Conservation (phyloP, 2,797 vertebrate species). For the Distichodus sexfasciatus region DNA sequence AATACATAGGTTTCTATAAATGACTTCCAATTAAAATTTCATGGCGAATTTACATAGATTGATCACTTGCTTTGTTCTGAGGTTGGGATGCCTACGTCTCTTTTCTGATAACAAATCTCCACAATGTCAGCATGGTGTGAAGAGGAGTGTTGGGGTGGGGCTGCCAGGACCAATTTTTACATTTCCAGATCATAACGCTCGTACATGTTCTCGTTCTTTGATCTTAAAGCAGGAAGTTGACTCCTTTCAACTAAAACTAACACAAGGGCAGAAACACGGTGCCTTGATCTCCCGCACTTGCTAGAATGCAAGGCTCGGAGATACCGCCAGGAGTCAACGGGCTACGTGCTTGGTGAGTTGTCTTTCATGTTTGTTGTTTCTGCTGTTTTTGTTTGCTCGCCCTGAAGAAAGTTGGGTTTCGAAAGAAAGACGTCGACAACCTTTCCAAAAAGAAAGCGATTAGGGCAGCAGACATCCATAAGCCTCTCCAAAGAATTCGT, state of each 20-base stretch:
- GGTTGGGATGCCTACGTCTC: no score
- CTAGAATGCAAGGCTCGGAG: constrained; percentile 15
- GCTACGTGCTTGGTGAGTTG: background rate
- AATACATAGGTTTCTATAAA: background rate
- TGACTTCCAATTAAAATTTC: background rate
- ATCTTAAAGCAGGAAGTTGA: background rate
- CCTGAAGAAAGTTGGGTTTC: background rate
- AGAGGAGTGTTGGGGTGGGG: no score
- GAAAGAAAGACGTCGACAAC: no score
- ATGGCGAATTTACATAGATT: no score
- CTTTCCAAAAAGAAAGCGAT: constrained; percentile 30
- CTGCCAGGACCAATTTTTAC: background rate
- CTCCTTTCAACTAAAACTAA: no score
- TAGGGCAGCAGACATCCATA: constrained; percentile 20
- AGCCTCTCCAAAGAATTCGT: constrained; percentile 4
- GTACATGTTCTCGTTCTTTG: background rate
- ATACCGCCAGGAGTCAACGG: background rate
- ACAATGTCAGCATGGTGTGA: background rate
- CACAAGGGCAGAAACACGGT: background rate
- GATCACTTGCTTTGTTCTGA: background rate
- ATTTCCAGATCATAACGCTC: background rate
- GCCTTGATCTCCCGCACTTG: constrained; percentile 1
- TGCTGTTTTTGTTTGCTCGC: background rate
- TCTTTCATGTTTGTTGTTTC: background rate
- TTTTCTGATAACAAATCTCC: background rate